A percentile compares a stretch with the other conserved stretches of the same genome.
These are phyloP conservation scores for Mesocricetus auratus DNA, from an alignment of 2,113 vertebrate genomes.

Conservation along the genomic window DNA sequence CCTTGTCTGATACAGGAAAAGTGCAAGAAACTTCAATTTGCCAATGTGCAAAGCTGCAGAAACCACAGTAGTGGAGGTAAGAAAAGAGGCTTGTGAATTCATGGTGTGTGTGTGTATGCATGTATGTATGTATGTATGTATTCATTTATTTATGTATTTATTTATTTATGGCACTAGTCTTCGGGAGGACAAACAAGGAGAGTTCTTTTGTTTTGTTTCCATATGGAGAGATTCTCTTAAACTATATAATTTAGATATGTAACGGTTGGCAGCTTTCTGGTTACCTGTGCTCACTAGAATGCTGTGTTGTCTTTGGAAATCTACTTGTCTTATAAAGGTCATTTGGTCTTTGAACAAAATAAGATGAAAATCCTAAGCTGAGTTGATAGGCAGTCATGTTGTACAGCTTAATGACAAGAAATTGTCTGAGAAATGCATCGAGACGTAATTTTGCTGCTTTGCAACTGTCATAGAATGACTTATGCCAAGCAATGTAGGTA, in stretches of 20 bases:
- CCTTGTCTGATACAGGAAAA: conserved; percentile 90
- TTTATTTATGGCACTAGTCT: not conserved
- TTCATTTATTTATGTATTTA: not conserved
- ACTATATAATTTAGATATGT: not conserved
- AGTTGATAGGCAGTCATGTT: not conserved
- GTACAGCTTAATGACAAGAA: not conserved
- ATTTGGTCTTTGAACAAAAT: conserved; percentile 21
- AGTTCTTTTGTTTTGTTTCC: not conserved
- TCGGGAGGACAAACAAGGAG: not conserved
- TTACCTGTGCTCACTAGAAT: not conserved
- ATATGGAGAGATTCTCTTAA: not conserved
- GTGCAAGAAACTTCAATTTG: conserved; percentile 97
- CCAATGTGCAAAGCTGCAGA: conserved; percentile 99
- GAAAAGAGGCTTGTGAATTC: conserved; percentile 45
- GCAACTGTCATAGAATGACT: not conserved
- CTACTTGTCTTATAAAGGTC: not conserved
- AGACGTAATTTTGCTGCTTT: not conserved
- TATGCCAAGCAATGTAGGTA: not conserved
- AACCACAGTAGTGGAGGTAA: conserved; percentile 96
- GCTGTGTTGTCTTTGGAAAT: not conserved
- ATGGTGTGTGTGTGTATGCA: not conserved
- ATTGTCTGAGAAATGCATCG: not conserved
- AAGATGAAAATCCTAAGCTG: not conserved
- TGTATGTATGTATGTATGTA: not conserved
- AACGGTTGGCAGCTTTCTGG: not conserved